Evolutionary conservation across 2,888 invertebrate species (phyloP).

Genomic region (Altica lythri): DNA sequence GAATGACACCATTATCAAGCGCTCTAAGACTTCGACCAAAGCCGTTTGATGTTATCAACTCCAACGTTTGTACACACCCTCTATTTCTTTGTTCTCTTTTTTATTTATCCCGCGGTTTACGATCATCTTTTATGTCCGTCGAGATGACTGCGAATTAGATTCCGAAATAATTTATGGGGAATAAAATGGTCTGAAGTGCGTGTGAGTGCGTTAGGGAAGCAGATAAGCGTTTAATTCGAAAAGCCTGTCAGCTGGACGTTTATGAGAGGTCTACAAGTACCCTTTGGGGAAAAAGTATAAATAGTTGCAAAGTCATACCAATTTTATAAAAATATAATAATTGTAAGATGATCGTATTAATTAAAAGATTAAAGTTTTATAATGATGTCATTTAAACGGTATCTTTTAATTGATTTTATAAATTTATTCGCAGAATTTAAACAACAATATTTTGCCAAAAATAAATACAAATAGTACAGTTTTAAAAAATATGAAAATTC

Average conservation of each 20-base stretch:
- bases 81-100: constrained; percentile 43
- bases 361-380: too few species aligned
- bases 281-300: too few species aligned
- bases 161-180: constrained; percentile 41
- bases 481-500: too few species aligned
- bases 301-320: too few species aligned
- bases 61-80: constrained; percentile 49
- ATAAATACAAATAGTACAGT: too few species aligned
- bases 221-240: constrained; percentile 24
- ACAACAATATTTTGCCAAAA: too few species aligned
- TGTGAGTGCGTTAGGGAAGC: constrained; percentile 19
- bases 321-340: too few species aligned
- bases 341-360: too few species aligned
- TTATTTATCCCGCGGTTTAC: constrained; percentile 45
- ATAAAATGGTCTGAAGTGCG: constrained; percentile 35
- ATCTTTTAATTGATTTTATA: too few species aligned
- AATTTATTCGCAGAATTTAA: too few species aligned
- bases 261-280: constrained; percentile 15
- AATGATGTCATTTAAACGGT: too few species aligned
- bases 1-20: constrained; percentile 51
- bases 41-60: constrained; percentile 50
- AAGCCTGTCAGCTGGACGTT: constrained; percentile 19
- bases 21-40: constrained; percentile 45
- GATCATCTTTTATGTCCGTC: constrained; percentile 43
- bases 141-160: constrained; percentile 46